These are phyloP conservation scores for Oreotrochilus melanogaster DNA, from an alignment of 2,113 vertebrate genomes.

Conservation along the genomic window DNA sequence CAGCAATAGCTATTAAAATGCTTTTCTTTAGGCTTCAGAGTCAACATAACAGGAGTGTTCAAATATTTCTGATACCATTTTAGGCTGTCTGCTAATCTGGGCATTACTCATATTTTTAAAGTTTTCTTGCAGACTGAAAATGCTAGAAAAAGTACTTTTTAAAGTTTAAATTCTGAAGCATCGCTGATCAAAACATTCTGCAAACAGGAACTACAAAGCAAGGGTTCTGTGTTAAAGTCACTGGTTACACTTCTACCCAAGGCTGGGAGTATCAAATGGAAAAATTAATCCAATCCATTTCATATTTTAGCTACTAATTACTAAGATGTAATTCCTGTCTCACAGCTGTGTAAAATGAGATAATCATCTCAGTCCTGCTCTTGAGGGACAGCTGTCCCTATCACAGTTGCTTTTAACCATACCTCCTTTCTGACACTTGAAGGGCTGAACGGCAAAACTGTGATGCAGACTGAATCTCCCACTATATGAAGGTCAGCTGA, in stretches of 20 bases:
- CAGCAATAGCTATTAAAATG: not conserved
- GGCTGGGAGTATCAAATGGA: not conserved
- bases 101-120: not conserved
- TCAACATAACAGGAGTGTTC: not conserved
- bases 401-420: not conserved
- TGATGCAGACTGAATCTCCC: not conserved
- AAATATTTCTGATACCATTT: not conserved
- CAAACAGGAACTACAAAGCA: not conserved
- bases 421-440: not conserved
- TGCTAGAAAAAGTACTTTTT: not conserved
- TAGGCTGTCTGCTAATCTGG: not conserved
- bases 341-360: slow-evolving; percentile 45
- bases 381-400: slow-evolving; percentile 36
- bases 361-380: not conserved
- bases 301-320: not conserved
- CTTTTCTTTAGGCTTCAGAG: not conserved
- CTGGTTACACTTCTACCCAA: not conserved
- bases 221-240: not conserved
- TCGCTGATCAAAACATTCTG: not conserved
- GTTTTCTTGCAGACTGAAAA: not conserved
- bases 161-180: not conserved
- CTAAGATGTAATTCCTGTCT: not conserved
- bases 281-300: not conserved
- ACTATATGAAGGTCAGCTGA: not conserved
- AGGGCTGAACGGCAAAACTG: not conserved